Base-by-base conservation (phyloP, 1,140 invertebrate genomes). In the Aphidius gifuensis region DNA sequence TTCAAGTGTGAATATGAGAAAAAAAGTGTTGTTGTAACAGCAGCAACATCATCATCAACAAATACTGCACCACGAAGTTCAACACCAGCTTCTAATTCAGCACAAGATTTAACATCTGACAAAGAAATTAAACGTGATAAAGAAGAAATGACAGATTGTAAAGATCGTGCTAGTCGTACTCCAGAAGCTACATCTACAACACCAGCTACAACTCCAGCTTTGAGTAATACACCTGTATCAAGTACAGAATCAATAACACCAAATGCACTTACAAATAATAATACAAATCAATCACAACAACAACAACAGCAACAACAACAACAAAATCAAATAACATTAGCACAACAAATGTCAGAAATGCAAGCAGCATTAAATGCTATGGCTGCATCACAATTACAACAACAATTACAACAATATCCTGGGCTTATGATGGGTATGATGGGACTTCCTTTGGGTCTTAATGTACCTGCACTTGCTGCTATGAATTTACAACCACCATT, bases 401-500 rank as follows among this genome's bases (percentile, higher is more conserved):
- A 93, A 73, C 88, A 92, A 70, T 81, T 91, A n/a, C 86, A 87
- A 71, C 80, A 81, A 48, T 81, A 81, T 71, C 80, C 80, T 5
- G 77, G 79, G 46, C 58, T 81, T 5, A 79, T 80, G 78, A 84
- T 88, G 85, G 83, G 83, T 21, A 88, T 87, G 85, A 88, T 94
- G 83, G 89, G 88, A n/a, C 83, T 94, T 72, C 89, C 89, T 9
- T 79, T 94, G 65, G 91, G 91, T n/a, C 82, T 94, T 54, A 93
- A 92, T 68, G 84, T 93, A 69, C 89, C 90, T 51, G 91, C 92
- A 39, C 77, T 93, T 65, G 91, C 91, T 0, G 91, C 92, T 0
- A 93, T 93, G 91, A 93, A 93, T 76, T 79, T 94, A 9, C 92
- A 92, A 75, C 91, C 91, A 9, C 91, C 91, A 0, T 75, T 96